Base-by-base conservation (phyloP, 2,888 invertebrate species). In the Aphodius granarius region DNA sequence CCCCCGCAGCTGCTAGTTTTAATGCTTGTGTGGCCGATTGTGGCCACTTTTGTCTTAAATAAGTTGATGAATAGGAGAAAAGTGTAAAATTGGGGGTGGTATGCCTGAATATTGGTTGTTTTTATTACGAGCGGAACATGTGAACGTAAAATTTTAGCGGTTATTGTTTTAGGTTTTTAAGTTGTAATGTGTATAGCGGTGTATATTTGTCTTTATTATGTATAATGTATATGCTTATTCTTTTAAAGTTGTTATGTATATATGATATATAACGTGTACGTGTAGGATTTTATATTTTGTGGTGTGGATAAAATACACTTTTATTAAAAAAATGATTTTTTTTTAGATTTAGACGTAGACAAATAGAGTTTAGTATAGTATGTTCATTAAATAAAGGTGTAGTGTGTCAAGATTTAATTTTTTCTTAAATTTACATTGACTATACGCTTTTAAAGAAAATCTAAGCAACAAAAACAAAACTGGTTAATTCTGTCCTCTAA, bases 21-120 rank as follows among this genome's bases (percentile, higher is more conserved):
- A 78, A 84, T 94, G 79, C 82, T 92, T 20, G 78, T 91, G 75
- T 94, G 94, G 94, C 94, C 94, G 4, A 89, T 94, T 82, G 78
- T 93, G 70, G 91, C 90, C 3, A 89, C 81, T 79, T 83, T 86
- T 78, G 80, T 87, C 68, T 81, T 86, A 80, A 84, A 85, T 78
- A 81, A 84, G 78, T 84, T 82, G 80, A 72, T 83, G 72, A 74
- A 79, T 66, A 78, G 75, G 66, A 81, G 77, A 74, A 71, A 73
- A 6, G 23, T 66, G 65, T 73, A 76, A 72, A 63, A 15, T 15
- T 72, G 71, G 43, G 23, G 43, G 1, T 9, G 63, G 68, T 73
- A 18, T 63, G 13, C 23, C 64, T 43, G 68, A 64, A 73, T 74
- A 70, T 74, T 62, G 15, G 18, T 16, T 13, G 65, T 66, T 72